Conservation (phyloP, 2,797 vertebrate species). For the Scolopax rusticola region DNA sequence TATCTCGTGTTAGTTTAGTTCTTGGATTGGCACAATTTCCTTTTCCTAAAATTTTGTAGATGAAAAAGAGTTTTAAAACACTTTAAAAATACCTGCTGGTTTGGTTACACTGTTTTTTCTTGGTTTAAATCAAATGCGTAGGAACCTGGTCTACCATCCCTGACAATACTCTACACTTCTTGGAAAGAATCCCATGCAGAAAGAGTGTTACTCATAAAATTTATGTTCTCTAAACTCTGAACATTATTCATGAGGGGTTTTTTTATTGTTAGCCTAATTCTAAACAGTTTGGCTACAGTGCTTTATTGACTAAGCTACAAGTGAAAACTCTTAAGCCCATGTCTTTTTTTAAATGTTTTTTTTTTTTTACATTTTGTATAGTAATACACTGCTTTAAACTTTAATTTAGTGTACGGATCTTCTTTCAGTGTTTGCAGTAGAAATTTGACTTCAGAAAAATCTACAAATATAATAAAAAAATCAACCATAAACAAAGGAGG, state of each 20-base stretch:
- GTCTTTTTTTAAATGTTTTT: background rate
- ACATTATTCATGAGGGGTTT: background rate
- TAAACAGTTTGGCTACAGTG: background rate
- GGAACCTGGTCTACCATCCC: background rate
- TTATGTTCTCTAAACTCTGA: slow-evolving; percentile 10
- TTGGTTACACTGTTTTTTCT: background rate
- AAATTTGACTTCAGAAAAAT: background rate
- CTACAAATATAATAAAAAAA: background rate
- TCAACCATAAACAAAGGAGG: background rate
- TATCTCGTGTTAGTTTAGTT: slow-evolving; percentile 34
- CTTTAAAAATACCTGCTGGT: background rate
- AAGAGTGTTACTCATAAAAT: slow-evolving; percentile 26
- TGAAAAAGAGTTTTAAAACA: background rate
- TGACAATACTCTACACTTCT: background rate
- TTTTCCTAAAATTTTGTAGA: slow-evolving; percentile 1
- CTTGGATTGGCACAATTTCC: background rate
- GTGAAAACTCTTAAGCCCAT: slow-evolving; percentile 53
- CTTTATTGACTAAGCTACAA: slow-evolving; percentile 10
- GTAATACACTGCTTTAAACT: slow-evolving; percentile 6
- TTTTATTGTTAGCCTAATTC: slow-evolving; percentile 42
- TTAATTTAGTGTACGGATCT: background rate
- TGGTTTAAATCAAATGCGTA: background rate
- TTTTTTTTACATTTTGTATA: background rate
- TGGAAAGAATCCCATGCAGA: background rate
- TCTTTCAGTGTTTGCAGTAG: background rate